Percentiles rank a stretch among this genome's conserved stretches.
Conservation (phyloP, 2,888 invertebrate genomes). For the Eupeodes luniger region DNA sequence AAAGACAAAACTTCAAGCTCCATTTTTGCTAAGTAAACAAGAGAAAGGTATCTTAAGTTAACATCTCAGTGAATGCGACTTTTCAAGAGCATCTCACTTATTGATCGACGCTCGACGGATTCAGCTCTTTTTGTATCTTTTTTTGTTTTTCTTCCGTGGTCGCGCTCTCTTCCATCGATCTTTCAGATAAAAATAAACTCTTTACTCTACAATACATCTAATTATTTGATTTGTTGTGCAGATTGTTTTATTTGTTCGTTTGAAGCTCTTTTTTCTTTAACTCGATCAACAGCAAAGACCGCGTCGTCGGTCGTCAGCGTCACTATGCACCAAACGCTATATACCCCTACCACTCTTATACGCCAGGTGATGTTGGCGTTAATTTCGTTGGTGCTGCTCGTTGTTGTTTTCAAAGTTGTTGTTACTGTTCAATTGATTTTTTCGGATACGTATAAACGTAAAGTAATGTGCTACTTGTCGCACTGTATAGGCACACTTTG, state of each 20-base stretch:
- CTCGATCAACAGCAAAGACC: neutral
- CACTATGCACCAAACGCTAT: neutral
- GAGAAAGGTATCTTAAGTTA: slow-evolving; percentile 6
- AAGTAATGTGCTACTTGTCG: slow-evolving; percentile 44
- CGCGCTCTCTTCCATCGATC: slow-evolving; percentile 35
- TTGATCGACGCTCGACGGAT: slow-evolving; percentile 22
- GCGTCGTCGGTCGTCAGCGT: neutral
- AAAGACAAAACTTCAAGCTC: neutral
- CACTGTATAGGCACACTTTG: slow-evolving; percentile 39
- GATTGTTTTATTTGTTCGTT: slow-evolving; percentile 9
- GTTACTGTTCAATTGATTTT: slow-evolving; percentile 62
- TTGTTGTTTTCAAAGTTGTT: slow-evolving; percentile 25
- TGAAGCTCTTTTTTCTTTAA: neutral
- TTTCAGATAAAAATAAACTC: slow-evolving; percentile 25
- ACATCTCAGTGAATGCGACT: slow-evolving; percentile 1
- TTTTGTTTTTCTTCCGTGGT: slow-evolving; percentile 23
- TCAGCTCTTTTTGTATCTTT: slow-evolving; percentile 12
- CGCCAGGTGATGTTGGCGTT: neutral
- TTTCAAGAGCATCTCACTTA: slow-evolving; percentile 13
- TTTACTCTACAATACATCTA: slow-evolving; percentile 3
- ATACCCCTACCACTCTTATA: neutral
- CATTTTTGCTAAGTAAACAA: neutral
- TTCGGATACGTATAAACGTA: slow-evolving; percentile 36
- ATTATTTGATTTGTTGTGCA: neutral
- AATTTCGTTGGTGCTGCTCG: slow-evolving; percentile 1